Base-by-base conservation (phyloP, 2,888 invertebrate species). In the Caenorhabditis sp. region DNA sequence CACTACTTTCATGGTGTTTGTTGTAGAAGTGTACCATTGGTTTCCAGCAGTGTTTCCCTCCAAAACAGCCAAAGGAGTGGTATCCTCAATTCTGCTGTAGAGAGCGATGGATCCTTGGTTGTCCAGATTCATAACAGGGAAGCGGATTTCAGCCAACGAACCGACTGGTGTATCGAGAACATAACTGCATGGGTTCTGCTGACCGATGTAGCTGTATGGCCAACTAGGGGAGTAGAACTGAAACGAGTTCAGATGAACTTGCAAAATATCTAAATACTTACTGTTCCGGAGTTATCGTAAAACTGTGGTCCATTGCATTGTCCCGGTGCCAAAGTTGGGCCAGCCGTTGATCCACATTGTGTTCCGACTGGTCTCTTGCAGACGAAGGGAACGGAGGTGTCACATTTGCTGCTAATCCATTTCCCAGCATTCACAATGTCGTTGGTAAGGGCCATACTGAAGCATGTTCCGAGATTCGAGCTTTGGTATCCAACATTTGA, bases 331-430 rank as follows among this genome's bases (percentile, higher is more conserved):
- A 47, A 26, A 41, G 84, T 75, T 19, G 80, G 84, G 22, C 73
- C 66, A 16, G 72, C 44, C 2, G 79, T 83, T 8, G 74, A 79
- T 22, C 56, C 54, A 59, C 81, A 77, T 51, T 70, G 69, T 2
- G n/a, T 7, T 14, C 76, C 82, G n/a, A 59, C 47, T 47, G 41
- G 38, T 59, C 72, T 56, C 22, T 80, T 80, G 22, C 84, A 84
- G 12, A 84, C 66, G 26, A 80, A 84, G 28, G 74, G 80, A 7
- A 84, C 31, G 10, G 63, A 14, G 8, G 74, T 84, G 51, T 84
- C 80, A 66, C 84, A 84, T 28, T 80, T 56, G 19, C 80, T 80
- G 49, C 75, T 84, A 22, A 76, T 80, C 84, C 84, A 84, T 64
- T 84, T 73, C 47, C 80, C 80, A 49, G 69, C 31, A 7, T 7